Evolutionary conservation across 2,113 vertebrate species (phyloP), one percentile per base, ranked within the genome.

Genomic region (Gallinago media): DNA sequence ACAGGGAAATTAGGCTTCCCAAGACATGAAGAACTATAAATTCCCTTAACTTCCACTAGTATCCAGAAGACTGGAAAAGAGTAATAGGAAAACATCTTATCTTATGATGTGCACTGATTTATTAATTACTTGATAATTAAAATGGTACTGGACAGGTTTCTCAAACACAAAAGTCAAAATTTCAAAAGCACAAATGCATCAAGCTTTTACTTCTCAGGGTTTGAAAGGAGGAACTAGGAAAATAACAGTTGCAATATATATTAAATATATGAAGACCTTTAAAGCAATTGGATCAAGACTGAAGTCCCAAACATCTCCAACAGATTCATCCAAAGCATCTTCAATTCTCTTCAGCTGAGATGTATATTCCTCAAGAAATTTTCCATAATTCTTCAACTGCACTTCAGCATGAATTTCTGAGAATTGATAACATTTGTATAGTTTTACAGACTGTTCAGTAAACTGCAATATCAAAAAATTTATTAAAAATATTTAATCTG

Each of bases 231-330:
- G 40, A 88, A 79, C 16, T 7, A 62, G 46, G 14, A 74, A 91
- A 77, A 26, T 9, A 80, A 88, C 10, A 92, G 47, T 15, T 86
- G 61, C 42, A 92, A 59, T 23, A 3, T 9, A 67, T 88, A 93
- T 79, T 47, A 93, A 92, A 83, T 61, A 75, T 31, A 90, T 61
- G 3, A 95, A 94, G 89, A 99, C 99, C 98, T 99, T 99, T 87
- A 99, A 98, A 66, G 99, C 98, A 80, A 99, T 99, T 36, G 99
- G 99, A 97, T 99, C 99, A 93, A 99, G 98, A 94, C 98, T 99
- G 97, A 99, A 99, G 97, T 99, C 99, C 99, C 99, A 99, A 67
- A 99, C 99, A 95, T 99, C 99, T 96, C 99, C 99, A 36, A 99
- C 96, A 40, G 99, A 99, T 79, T 99, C 99, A 96, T 99, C 99